Evolutionary conservation across 2,797 vertebrate species (phyloP), one percentile per base, ranked within the genome.

Genomic region (Petrocephalus sullivani): DNA sequence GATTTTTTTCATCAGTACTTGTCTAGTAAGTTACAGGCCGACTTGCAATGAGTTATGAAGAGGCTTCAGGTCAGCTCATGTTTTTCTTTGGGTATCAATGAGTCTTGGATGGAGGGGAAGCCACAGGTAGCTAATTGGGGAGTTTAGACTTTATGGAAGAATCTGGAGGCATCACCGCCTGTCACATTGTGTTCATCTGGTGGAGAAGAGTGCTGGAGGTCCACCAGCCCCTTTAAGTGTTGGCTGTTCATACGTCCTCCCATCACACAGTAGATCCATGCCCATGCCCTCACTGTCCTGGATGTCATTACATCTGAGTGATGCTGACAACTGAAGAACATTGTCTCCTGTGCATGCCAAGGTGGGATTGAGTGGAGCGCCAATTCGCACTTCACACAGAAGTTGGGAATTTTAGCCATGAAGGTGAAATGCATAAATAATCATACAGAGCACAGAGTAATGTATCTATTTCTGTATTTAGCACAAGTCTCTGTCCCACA

Each of bases 381-480:
- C 37, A 78, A 81, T n/a, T 81, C 41, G 46, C 71, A 41, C 71
- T 78, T 78, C 0, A 4, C 67, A 46, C 7, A 16, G 71, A 46
- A 41, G 75, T 41, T 49, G 75, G 75, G 4, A 46, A 81, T 81
- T 81, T 46, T 21, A 49, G 16, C 5, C 7, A 2, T 49, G 75
- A n/a, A 81, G 41, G 75, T 81, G 41, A 81, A 81, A 49, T 81
- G 75, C 37, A 49, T 81, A n/a, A 78, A 78, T n/a, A 81, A 46
- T 81, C 37, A 37, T 33, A 16, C 28, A 71, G 33, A 16, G 67
- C 67, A 33, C 2, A 1, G 64, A 71, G 28, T 71, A 71, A 71
- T 71, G 33, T 16, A 33, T 71, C 67, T 71, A 19, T 49, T 81
- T 81, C 75, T 9, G 19, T 81, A 49, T 81, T 81, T 12, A 81